Evolutionary conservation across 2,888 invertebrate genomes (phyloP).

Genomic region (Flexamia atlantica): DNA sequence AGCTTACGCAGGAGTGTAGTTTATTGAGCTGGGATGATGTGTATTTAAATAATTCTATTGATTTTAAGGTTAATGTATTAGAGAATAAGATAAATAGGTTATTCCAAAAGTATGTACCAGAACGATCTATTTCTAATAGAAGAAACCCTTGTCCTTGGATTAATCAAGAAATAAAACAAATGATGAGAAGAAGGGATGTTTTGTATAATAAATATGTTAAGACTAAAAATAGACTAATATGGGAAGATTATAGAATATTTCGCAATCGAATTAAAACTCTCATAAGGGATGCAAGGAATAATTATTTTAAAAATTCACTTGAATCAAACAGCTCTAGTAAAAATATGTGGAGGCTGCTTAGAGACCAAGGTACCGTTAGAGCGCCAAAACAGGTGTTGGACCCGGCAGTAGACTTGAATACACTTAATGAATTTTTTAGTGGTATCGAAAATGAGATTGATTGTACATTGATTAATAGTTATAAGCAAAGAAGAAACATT

Average conservation of each 20-base stretch:
- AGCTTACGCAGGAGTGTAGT: background rate
- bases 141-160: slow-evolving; percentile 14
- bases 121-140: background rate
- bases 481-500: no score
- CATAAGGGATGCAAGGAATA: background rate
- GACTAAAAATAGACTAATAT: background rate
- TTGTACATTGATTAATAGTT: background rate
- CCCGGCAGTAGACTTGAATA: background rate
- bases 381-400: background rate
- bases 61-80: background rate
- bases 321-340: background rate
- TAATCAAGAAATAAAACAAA: background rate
- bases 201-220: background rate
- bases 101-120: background rate
- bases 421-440: background rate
- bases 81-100: background rate
- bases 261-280: background rate
- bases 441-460: background rate
- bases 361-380: background rate
- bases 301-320: background rate
- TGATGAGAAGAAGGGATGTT: background rate
- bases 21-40: background rate
- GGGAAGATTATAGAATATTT: background rate
- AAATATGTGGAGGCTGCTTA: background rate
- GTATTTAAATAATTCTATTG: background rate